Evolutionary conservation across 2,888 invertebrate species (phyloP).

Genomic region (Drosophila silvestris): DNA sequence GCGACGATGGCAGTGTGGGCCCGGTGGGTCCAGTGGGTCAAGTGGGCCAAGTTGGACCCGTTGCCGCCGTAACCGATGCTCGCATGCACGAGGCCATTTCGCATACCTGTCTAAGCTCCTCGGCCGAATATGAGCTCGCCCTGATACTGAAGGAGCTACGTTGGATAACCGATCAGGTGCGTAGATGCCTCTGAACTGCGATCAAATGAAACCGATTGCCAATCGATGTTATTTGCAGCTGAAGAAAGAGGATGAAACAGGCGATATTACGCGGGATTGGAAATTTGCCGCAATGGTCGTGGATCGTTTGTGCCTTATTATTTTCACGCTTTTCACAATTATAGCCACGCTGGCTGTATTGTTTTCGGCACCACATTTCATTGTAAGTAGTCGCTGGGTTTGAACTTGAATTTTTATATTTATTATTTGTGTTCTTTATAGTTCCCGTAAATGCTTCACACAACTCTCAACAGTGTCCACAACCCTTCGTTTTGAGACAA

Average conservation of each 20-base stretch:
- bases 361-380: constrained; percentile 97
- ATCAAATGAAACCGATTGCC: background rate
- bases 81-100: constrained; percentile 91
- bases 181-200: constrained; percentile 1
- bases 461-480: constrained; percentile 33
- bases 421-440: constrained; percentile 35
- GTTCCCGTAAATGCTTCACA: constrained; percentile 78
- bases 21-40: constrained; percentile 68
- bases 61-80: constrained; percentile 85
- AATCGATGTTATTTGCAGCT: constrained; percentile 86
- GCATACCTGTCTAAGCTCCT: constrained; percentile 92
- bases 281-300: constrained; percentile 99
- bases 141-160: constrained; percentile 97
- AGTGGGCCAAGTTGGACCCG: constrained; percentile 85
- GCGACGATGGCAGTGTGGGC: constrained; percentile 85
- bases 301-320: constrained; percentile 99
- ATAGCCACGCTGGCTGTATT: constrained; percentile 98
- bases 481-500: constrained; percentile 46
- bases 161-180: constrained; percentile 95
- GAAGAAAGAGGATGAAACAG: constrained; percentile 96
- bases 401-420: no score
- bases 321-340: constrained; percentile 99
- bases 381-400: constrained; percentile 87
- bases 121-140: constrained; percentile 95
- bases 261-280: constrained; percentile 98